Evolutionary conservation across 2,797 vertebrate species (phyloP).

Genomic region (Myotis findleyi): DNA sequence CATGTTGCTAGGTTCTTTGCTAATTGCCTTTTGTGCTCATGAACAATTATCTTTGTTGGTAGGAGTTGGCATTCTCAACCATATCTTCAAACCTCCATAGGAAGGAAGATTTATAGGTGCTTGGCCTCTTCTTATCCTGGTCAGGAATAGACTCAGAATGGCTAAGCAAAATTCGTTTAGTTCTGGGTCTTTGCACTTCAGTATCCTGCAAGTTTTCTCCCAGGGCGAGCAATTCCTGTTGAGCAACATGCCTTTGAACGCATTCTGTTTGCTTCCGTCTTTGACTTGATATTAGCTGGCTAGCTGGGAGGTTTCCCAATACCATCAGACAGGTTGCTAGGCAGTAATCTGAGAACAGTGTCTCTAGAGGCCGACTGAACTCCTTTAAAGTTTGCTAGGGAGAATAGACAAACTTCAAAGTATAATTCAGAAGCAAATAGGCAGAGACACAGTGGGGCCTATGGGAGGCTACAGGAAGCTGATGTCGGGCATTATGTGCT

Average conservation of each 20-base stretch:
- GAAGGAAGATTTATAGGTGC: background rate
- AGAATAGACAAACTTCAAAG: background rate
- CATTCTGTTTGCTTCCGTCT: background rate
- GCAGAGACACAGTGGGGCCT: background rate
- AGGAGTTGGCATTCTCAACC: background rate
- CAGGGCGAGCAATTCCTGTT: background rate
- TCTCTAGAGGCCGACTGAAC: slow-evolving; percentile 19
- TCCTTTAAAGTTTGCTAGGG: background rate
- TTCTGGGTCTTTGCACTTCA: slow-evolving; percentile 2
- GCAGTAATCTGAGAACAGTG: slow-evolving; percentile 42
- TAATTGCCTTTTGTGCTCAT: slow-evolving; percentile 14
- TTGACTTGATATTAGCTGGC: background rate
- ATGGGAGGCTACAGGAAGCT: background rate
- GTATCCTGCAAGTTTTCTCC: background rate
- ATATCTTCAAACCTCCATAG: background rate
- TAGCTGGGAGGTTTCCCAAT: background rate
- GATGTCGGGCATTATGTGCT: background rate
- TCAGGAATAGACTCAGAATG: background rate
- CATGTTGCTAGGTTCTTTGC: background rate
- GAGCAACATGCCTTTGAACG: background rate
- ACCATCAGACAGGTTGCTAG: background rate
- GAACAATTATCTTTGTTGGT: background rate
- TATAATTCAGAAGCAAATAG: background rate
- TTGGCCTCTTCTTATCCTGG: background rate
- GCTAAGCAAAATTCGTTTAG: slow-evolving; percentile 15